Base-by-base conservation (phyloP, 2,888 invertebrate genomes). In the Pseudococcus viburni region DNA sequence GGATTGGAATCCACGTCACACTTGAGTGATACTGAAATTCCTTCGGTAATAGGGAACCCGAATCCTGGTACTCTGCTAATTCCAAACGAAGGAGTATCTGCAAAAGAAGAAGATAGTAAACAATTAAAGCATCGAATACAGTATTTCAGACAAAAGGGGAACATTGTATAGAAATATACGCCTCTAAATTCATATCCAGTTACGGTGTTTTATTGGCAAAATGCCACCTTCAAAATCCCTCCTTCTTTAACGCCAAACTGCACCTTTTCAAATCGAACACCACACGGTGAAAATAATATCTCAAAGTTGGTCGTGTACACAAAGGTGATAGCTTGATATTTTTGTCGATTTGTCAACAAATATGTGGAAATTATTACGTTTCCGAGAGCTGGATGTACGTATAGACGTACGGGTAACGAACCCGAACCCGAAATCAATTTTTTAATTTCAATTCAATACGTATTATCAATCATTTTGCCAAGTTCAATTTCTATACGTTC, bases 1-100 rank as follows among this genome's bases (percentile, higher is more conserved):
- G 98, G 98, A 93, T 98, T 97, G 90, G 98, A 96, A 93, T 98
- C 97, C 89, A 98, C 97, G 92, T 97, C 96, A 91, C 98, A 98
- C 92, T 96, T 96, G 90, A 98, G 93, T 89, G 96, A 96, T 89
- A 98, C 96, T 89, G 96, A 94, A 91, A 96, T 96, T 89, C 97
- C 97, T 92, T 97, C 97, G 89, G 95, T 93, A 90, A 98, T 94
- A 46, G 97, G 95, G 92, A 96, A 95, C 86, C 97, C 97, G 92
- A 97, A 98, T 85, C 96, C 97, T n/a, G 97, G 97, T 92, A 96
- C 95, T 90, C 97, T 95, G 89, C 96, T 97, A 92, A 97, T 97
- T 91, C 96, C 96, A 92, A 98, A 98, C 90, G 97, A 96, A 85
- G 97, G 97, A 87, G 96, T 96, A 92, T 97, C 97, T 97, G 93